Base-by-base conservation (phyloP, 1,140 invertebrate genomes). In the Orius insidiosus region DNA sequence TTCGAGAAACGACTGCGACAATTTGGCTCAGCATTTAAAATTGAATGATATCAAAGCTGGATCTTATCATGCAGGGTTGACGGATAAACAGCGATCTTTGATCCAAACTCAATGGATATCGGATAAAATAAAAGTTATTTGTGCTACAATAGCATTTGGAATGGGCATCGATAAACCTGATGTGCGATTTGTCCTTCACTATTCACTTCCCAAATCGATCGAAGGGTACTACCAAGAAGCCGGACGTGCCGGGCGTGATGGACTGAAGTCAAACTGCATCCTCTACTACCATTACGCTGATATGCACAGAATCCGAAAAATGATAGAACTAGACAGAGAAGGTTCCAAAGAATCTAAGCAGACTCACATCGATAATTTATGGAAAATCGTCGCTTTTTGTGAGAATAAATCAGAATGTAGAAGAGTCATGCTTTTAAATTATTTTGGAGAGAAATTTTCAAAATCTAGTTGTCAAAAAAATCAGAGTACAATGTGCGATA, bases 181-280 rank as follows among this genome's bases (percentile, higher is more conserved):
- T 67, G 87, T 93, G 2, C 72, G 85, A 10, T 93, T 77, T 67
- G 86, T 94, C 0, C 75, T 98, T 44, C 94, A 98, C 63, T 84
- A 84, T 58, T 78, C 85, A 1, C 54, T 96, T 48, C 92, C 93
- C 18, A 96, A 94, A 66, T 94, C 86, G 11, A 80, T 98, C 54
- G 94, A 98, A 68, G 87, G 89, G 1, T 96, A 94, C 59, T 98
- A 98, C 67, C 95, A 98, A 63, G 95, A 99, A 68, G 82, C 90
- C 40, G 95, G 95, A 10, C 69, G 94, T 39, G 90, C 93, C 14
- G 95, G 95, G 1, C 68, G 94, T 47, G 93, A 98, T 66, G 86
- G 85, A 0, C 74, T 83, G 49, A 63, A 70, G 9, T 77, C 90
- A 3, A 65, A 75, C 49, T 96, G 92, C 58, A 72, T 92, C 47